Evolutionary conservation across 2,797 vertebrate species (phyloP), one percentile per base, ranked within the genome.

Genomic region (Takifugu rubripes): DNA sequence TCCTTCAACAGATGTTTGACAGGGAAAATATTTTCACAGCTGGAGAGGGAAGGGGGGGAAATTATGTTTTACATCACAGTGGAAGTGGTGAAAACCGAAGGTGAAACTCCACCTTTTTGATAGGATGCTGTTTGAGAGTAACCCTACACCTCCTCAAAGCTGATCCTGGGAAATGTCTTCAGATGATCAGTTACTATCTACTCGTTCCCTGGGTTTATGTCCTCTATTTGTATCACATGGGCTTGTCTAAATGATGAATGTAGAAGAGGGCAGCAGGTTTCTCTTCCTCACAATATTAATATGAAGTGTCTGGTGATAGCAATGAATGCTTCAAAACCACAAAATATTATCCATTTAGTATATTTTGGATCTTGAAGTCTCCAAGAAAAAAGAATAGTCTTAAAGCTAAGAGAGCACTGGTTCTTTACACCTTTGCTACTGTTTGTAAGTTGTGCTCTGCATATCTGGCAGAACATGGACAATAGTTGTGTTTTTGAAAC

Each of bases 1-100:
- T 94, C 91, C 79, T 86, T 51, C 84, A 84, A 85, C 92, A 94
- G 91, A 94, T 93, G 92, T 93, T 92, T 85, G 74, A 84, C 73
- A 89, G 85, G 58, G 81, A 91, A 87, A 93, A 88, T 92, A 89
- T 93, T 93, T 93, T 93, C 81, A 91, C 92, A 94, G 92, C 91
- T 93, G 92, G 84, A 72, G 80, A 67, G 80, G 74, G 88, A 84
- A 84, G 83, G 82, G 74, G 61, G 70, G 69, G 68, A 67, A 78
- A 72, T 79, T 79, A 66, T 72, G 72, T 84, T 84, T 61, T 67
- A 77, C 56, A 71, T 88, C 80, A 90, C 29, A 36, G 15, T 75
- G 72, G 70, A 77, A 68, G 74, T 91, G 90, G 77, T 67, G 86
- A 90, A 88, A 86, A 77, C 71, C 0, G 33, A 63, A 25, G 25